phyloP scores from a whole-genome alignment of 2,113 vertebrate species.

The Megaceryle maxima region DNA sequence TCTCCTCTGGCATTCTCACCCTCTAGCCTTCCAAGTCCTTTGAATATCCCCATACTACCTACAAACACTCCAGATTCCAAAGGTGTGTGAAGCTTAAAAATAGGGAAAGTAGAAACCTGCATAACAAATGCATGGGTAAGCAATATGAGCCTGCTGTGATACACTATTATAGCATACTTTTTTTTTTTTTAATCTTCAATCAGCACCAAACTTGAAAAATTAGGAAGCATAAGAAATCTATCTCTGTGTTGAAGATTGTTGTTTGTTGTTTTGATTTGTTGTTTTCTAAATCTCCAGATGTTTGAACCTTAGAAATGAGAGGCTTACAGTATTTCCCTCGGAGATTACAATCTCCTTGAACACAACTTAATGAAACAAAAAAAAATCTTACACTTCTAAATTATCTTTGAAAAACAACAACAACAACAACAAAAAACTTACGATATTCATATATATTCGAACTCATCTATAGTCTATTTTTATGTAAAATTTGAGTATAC shows the following conservation, averaged over 20 bases:
- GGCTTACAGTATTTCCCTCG: background rate
- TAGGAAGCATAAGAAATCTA: background rate
- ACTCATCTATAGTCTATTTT: background rate
- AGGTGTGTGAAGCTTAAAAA: background rate
- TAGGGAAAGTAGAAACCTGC: background rate
- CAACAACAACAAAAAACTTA: background rate
- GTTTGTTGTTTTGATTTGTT: background rate
- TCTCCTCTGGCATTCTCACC: background rate
- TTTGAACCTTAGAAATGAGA: background rate
- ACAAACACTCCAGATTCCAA: background rate
- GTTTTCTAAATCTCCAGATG: background rate
- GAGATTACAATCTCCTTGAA: background rate
- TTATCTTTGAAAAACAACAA: background rate
- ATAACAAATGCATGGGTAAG: background rate
- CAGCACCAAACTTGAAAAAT: background rate
- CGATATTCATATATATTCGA: background rate
- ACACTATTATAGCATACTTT: background rate
- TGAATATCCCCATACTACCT: too few relatives aligned
- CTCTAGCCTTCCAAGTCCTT: background rate
- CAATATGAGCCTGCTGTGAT: background rate
- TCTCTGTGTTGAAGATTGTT: background rate
- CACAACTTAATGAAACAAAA: background rate
- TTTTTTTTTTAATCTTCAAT: background rate
- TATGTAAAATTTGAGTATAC: background rate
- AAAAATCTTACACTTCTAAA: background rate